Conservation (phyloP, 2,888 invertebrate genomes). For the Callyntrura guangdongensis region DNA sequence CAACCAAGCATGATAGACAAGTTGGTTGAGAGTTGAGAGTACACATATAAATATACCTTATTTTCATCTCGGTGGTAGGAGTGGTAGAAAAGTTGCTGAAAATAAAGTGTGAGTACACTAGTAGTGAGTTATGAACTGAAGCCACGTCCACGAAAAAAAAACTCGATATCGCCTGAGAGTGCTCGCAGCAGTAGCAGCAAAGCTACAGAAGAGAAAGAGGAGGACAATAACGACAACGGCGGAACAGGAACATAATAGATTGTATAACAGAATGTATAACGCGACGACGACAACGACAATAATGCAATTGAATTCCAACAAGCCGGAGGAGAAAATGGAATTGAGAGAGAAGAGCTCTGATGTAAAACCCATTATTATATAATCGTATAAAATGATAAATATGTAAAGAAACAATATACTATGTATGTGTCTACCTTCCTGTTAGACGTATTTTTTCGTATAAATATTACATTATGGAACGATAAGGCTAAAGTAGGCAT, state of each 20-base stretch:
- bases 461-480: not conserved
- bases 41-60: not conserved
- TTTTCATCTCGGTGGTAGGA: not conserved
- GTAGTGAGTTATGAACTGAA: not conserved
- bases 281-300: not conserved
- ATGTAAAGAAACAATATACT: not conserved
- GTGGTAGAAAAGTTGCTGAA: not conserved
- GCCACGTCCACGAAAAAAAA: constrained; percentile 4
- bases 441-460: not conserved
- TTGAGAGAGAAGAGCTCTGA: too few relatives aligned
- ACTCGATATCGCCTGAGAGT: constrained; percentile 6
- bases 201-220: not conserved
- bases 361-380: too few relatives aligned
- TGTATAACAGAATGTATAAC: too few relatives aligned
- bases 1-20: not conserved
- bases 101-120: not conserved
- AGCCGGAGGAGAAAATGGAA: not conserved
- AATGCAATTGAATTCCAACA: constrained; percentile 25
- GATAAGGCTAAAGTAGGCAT: not conserved
- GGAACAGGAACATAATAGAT: too few relatives aligned
- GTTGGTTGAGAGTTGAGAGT: not conserved
- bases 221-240: not conserved
- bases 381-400: too few relatives aligned
- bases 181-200: not conserved
- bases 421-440: too few relatives aligned